These are phyloP conservation scores for Terrapene triunguis DNA, from an alignment of 2,113 vertebrate genomes.

Conservation along the genomic window DNA sequence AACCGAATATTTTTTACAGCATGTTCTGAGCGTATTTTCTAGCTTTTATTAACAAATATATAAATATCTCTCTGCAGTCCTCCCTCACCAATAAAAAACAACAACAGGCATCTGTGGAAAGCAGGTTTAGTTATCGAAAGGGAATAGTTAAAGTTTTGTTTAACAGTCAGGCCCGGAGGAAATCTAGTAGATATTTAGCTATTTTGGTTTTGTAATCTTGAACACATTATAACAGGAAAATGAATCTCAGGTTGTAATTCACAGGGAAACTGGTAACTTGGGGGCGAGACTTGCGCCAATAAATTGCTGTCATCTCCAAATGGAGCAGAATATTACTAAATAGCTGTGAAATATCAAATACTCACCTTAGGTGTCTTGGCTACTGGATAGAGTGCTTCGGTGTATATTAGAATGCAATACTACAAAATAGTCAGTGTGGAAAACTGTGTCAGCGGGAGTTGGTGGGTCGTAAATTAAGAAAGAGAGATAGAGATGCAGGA, in stretches of 20 bases:
- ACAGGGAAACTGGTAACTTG: neutral
- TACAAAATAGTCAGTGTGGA: slow-evolving; percentile 36
- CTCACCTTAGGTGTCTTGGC: neutral
- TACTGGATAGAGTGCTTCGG: neutral
- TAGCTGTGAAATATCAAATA: slow-evolving; percentile 15
- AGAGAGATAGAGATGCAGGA: slow-evolving; percentile 33
- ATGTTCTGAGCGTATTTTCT: slow-evolving; percentile 77
- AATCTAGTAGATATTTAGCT: slow-evolving; percentile 65
- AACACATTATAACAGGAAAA: slow-evolving; percentile 52
- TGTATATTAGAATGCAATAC: neutral
- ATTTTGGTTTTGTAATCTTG: slow-evolving; percentile 39
- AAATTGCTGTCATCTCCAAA: neutral
- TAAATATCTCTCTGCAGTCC: slow-evolving; percentile 70
- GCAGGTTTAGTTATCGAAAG: slow-evolving; percentile 71
- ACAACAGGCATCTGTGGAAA: slow-evolving; percentile 51
- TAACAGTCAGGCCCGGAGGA: slow-evolving; percentile 63
- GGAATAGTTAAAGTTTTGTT: slow-evolving; percentile 75
- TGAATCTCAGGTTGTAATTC: slow-evolving; percentile 44
- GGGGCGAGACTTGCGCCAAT: neutral
- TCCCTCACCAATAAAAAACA: slow-evolving; percentile 55
- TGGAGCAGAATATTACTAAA: neutral
- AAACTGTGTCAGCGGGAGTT: slow-evolving; percentile 59
- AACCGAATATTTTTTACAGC: slow-evolving; percentile 81
- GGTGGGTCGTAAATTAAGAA: slow-evolving; percentile 56
- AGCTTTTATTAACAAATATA: slow-evolving; percentile 76